Conservation (phyloP, 1,140 invertebrate genomes). For the Bombus terrestris region DNA sequence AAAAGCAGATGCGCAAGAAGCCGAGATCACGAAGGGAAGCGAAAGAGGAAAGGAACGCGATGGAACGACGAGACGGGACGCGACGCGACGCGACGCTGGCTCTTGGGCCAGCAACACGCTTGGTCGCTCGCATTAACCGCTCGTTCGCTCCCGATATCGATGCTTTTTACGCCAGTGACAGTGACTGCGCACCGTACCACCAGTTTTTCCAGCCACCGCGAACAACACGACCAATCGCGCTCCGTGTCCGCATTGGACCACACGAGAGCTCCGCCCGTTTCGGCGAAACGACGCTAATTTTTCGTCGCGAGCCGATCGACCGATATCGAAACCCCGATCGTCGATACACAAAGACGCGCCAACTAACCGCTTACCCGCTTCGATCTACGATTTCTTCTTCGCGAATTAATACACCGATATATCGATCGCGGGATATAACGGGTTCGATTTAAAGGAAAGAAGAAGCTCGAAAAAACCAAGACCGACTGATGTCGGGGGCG, state of each 20-base stretch:
- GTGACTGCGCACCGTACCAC: neutral
- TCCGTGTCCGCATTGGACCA: slow-evolving; percentile 24
- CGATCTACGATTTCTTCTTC: too few relatives aligned
- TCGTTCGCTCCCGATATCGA: slow-evolving; percentile 39
- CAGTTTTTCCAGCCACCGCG: slow-evolving; percentile 49
- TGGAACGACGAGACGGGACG: neutral
- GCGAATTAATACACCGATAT: too few relatives aligned
- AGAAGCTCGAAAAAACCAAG: too few relatives aligned
- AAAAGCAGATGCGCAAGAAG: slow-evolving; percentile 49
- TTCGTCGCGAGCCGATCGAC: neutral
- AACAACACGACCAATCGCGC: slow-evolving; percentile 41
- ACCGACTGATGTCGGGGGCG: neutral
- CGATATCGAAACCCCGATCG: neutral
- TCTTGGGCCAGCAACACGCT: slow-evolving; percentile 65
- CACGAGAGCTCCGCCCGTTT: neutral
- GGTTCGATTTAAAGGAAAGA: too few relatives aligned
- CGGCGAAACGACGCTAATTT: neutral
- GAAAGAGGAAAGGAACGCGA: slow-evolving; percentile 16
- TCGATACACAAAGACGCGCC: neutral
- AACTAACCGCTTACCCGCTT: neutral
- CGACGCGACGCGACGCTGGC: slow-evolving; percentile 61
- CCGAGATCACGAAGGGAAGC: neutral
- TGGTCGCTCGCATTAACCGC: slow-evolving; percentile 67
- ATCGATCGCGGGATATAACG: too few relatives aligned
- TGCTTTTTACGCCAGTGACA: neutral